A percentile compares a stretch with the other conserved stretches of the same genome.
These are phyloP conservation scores for Leucoraja ocellata DNA, from an alignment of 2,797 vertebrate genomes.

Conservation along the genomic window DNA sequence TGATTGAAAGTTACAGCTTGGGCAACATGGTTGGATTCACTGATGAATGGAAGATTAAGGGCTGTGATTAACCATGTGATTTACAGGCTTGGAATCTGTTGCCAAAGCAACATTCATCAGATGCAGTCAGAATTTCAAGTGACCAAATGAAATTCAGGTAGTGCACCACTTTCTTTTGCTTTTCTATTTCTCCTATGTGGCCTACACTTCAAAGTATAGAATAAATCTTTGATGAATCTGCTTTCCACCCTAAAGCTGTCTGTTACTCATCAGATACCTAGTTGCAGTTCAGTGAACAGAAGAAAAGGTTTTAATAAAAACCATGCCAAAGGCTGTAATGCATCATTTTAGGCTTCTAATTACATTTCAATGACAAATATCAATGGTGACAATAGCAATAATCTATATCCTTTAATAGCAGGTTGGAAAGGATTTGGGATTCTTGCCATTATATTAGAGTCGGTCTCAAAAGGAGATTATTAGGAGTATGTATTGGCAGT, in stretches of 20 bases:
- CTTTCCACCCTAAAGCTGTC: slow-evolving; percentile 70
- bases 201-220: slow-evolving; percentile 55
- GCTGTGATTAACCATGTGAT: slow-evolving; percentile 65
- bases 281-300: slow-evolving; percentile 74
- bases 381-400: slow-evolving; percentile 81
- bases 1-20: slow-evolving; percentile 63
- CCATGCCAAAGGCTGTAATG: slow-evolving; percentile 74
- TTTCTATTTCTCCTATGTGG: slow-evolving; percentile 41
- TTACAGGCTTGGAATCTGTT: slow-evolving; percentile 62
- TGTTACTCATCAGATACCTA: slow-evolving; percentile 74
- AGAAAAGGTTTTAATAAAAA: slow-evolving; percentile 81
- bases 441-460: slow-evolving; percentile 67
- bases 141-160: slow-evolving; percentile 64
- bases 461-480: slow-evolving; percentile 64
- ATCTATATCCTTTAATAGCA: slow-evolving; percentile 76
- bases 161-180: slow-evolving; percentile 44
- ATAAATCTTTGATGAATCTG: slow-evolving; percentile 70
- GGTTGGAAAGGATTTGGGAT: slow-evolving; percentile 66
- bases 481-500: slow-evolving; percentile 63
- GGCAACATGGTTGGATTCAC: slow-evolving; percentile 47
- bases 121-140: slow-evolving; percentile 69
- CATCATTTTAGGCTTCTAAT: slow-evolving; percentile 80
- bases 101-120: slow-evolving; percentile 64
- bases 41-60: slow-evolving; percentile 69
- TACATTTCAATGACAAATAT: slow-evolving; percentile 83